Conservation (phyloP, 2,113 vertebrate genomes). For the Arenaria interpres region DNA sequence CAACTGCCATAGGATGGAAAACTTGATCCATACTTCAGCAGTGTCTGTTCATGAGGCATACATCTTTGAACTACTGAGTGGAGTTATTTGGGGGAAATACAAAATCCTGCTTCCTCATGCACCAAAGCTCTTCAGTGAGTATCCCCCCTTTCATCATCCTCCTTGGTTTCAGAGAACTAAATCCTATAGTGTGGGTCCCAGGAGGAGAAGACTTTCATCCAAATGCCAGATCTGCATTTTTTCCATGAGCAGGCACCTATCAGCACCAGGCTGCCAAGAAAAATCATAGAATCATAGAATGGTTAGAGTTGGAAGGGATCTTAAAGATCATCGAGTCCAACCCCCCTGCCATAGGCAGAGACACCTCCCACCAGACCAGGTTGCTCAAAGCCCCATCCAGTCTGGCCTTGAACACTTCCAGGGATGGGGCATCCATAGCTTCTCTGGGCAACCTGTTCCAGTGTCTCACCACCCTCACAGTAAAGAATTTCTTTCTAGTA, state of each 20-base stretch:
- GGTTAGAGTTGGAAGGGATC: no score
- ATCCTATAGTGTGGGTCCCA: not conserved
- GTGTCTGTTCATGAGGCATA: not conserved
- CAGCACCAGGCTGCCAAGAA: not conserved
- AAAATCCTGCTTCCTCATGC: not conserved
- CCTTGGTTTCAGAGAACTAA: not conserved
- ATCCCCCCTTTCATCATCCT: not conserved
- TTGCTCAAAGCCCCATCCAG: no score
- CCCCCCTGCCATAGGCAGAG: no score
- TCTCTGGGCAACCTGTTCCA: no score
- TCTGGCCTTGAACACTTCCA: no score
- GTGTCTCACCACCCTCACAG: no score
- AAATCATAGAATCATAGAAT: not conserved
- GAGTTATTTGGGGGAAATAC: not conserved
- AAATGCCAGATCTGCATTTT: not conserved
- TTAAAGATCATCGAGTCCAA: no score
- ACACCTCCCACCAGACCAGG: no score
- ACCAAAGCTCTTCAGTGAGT: not conserved
- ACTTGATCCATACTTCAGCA: not conserved
- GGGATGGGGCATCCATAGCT: no score
- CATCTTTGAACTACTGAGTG: not conserved
- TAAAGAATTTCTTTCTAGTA: no score
- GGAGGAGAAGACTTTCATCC: not conserved
- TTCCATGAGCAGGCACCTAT: not conserved
- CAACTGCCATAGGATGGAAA: not conserved